These are phyloP conservation scores for Lottia gigantea DNA, from an alignment of 2,888 invertebrate genomes.

Conservation along the genomic window DNA sequence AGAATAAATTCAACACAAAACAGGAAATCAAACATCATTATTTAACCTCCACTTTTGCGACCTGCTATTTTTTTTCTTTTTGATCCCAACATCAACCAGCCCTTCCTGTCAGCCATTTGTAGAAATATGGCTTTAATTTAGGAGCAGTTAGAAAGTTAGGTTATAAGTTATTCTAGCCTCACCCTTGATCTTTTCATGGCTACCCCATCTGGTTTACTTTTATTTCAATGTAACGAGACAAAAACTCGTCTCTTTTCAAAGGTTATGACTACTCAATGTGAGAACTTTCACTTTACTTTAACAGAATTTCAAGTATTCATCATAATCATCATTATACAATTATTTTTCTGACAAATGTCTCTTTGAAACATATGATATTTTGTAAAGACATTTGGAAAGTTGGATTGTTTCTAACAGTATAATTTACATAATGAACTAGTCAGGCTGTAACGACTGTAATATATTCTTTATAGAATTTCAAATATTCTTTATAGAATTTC, in stretches of 20 bases:
- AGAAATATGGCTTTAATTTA: not conserved
- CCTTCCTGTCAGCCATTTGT: constrained; percentile 11
- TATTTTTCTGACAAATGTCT: too few species aligned
- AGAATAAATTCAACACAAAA: not conserved
- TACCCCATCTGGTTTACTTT: constrained; percentile 1
- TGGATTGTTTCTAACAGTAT: too few species aligned
- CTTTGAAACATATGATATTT: too few species aligned
- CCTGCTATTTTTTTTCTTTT: not conserved
- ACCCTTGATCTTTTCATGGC: constrained; percentile 5
- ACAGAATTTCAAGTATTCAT: not conserved
- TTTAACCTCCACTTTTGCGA: not conserved
- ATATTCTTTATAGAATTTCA: too few species aligned
- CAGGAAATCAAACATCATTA: constrained; percentile 9
- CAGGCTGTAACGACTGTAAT: too few species aligned
- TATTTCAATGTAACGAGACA: constrained; percentile 8
- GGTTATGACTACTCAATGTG: constrained; percentile 7
- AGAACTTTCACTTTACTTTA: not conserved
- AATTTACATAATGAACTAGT: too few species aligned
- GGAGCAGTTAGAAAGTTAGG: constrained; percentile 2
- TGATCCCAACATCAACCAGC: constrained; percentile 3
- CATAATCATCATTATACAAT: constrained; percentile 6
- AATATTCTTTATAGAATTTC: too few species aligned
- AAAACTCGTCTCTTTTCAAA: not conserved
- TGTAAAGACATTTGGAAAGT: too few species aligned
- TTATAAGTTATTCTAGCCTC: not conserved